A percentile compares a stretch with the other conserved stretches of the same genome.
phyloP scores from a whole-genome alignment of 2,888 invertebrate genomes.

The Cremastinae sp. region DNA sequence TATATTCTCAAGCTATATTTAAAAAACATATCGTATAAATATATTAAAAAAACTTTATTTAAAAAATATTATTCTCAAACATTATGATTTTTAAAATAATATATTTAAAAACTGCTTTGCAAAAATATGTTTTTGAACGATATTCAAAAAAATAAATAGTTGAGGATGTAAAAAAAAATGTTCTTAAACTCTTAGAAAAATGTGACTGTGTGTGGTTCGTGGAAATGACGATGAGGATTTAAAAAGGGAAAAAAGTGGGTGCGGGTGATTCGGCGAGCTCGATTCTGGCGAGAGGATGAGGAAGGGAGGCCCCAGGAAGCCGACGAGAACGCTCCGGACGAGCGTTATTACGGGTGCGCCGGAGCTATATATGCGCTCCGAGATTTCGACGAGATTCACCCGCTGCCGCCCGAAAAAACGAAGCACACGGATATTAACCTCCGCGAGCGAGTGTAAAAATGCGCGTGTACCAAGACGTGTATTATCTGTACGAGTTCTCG shows the following conservation, averaged over 20 bases:
- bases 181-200: too few species aligned
- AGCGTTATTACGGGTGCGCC: constrained; percentile 60
- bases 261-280: constrained; percentile 52
- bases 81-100: too few species aligned
- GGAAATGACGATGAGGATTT: constrained; percentile 10
- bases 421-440: constrained; percentile 53
- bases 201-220: too few species aligned
- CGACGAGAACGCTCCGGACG: constrained; percentile 53
- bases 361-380: constrained; percentile 33
- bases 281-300: constrained; percentile 18
- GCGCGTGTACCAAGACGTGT: constrained; percentile 6
- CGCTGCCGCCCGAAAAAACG: constrained; percentile 47
- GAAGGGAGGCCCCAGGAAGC: constrained; percentile 47
- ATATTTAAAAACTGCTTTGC: too few species aligned
- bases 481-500: constrained; percentile 41
- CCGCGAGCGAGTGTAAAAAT: constrained; percentile 19
- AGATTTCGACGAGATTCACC: constrained; percentile 60
- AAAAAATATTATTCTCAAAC: too few species aligned
- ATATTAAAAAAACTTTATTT: too few species aligned
- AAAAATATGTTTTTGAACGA: too few species aligned
- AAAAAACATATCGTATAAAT: too few species aligned
- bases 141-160: too few species aligned
- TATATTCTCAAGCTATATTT: too few species aligned
- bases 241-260: constrained; percentile 32
- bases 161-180: too few species aligned